Evolutionary conservation across 2,113 vertebrate genomes (phyloP).

Genomic region (Microcebus tavaratra): DNA sequence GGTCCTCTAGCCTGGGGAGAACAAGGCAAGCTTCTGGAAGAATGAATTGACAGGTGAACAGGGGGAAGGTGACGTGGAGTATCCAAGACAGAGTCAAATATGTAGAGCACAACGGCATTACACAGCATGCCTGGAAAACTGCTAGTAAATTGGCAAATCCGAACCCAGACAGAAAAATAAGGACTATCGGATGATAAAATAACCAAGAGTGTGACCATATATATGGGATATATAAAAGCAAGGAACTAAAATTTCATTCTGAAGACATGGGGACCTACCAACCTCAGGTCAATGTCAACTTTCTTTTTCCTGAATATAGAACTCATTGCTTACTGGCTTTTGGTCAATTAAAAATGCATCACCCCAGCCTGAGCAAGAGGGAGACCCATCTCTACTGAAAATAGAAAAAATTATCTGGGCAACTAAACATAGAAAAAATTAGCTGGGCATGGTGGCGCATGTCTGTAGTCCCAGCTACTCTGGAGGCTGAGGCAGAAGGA

Average conservation of each 20-base stretch:
- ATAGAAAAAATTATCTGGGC: no score
- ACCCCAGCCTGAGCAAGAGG: no score
- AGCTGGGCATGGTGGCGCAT: no score
- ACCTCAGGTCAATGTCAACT: background rate
- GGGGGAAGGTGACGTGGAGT: fast-evolving
- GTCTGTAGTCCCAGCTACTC: no score
- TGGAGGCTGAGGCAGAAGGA: no score
- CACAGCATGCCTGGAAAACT: background rate
- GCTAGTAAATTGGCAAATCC: background rate
- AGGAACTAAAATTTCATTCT: background rate
- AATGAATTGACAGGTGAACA: no score
- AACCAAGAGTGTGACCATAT: background rate
- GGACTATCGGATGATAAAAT: background rate
- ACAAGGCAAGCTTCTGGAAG: background rate
- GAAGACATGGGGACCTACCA: background rate
- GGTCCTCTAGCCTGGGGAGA: background rate
- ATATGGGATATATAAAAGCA: background rate
- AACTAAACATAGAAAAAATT: no score
- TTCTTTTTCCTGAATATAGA: background rate
- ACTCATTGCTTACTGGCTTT: background rate
- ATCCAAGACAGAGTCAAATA: background rate
- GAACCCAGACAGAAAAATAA: background rate
- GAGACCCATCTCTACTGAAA: no score
- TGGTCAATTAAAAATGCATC: background rate
- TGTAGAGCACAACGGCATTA: fast-evolving